These are phyloP conservation scores for Australoheros scitulus DNA, from an alignment of 2,113 vertebrate genomes.

Conservation along the genomic window DNA sequence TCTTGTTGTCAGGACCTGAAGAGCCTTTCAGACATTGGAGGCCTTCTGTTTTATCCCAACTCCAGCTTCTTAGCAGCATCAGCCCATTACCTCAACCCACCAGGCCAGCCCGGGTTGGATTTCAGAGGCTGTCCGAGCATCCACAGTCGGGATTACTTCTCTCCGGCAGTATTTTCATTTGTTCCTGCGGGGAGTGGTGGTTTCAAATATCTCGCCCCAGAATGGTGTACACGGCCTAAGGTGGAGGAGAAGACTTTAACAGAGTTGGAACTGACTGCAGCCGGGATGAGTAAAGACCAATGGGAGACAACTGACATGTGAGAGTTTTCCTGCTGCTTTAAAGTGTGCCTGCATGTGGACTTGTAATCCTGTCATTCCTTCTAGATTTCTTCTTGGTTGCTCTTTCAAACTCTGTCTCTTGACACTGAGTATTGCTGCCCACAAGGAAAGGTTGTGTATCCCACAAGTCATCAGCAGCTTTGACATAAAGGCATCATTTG, in stretches of 20 bases:
- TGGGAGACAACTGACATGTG: neutral
- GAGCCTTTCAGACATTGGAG: constrained; percentile 80
- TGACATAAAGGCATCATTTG: neutral
- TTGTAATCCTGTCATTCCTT: neutral
- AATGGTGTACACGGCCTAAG: neutral
- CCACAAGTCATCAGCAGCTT: neutral
- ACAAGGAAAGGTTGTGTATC: neutral
- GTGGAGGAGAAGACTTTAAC: constrained; percentile 72
- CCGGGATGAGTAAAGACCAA: neutral
- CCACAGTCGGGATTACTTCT: constrained; percentile 73
- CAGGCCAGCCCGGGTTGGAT: constrained; percentile 72
- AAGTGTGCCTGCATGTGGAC: constrained; percentile 15
- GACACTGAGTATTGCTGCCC: neutral
- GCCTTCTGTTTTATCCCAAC: constrained; percentile 64
- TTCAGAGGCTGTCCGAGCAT: constrained; percentile 82
- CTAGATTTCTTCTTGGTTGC: neutral
- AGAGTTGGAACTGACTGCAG: constrained; percentile 72
- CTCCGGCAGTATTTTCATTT: constrained; percentile 56
- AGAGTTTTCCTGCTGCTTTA: neutral
- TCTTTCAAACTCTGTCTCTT: neutral
- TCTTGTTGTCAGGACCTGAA: constrained; percentile 82
- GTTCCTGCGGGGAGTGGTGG: constrained; percentile 35
- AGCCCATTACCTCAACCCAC: constrained; percentile 68
- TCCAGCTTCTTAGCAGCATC: constrained; percentile 68
- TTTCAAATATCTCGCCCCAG: constrained; percentile 26